Evolutionary conservation across 2,888 invertebrate species (phyloP).

Genomic region (Lysandra bellargus): DNA sequence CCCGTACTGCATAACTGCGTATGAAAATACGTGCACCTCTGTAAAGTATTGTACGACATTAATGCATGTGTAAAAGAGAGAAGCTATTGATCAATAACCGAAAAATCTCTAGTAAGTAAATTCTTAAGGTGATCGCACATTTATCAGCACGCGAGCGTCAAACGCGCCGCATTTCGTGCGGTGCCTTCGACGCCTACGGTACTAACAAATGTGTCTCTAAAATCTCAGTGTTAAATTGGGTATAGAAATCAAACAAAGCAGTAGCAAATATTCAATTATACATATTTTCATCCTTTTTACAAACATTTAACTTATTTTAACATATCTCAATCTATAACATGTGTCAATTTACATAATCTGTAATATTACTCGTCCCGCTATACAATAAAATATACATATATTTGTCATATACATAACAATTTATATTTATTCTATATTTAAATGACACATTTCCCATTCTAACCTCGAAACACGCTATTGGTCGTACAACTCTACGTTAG

Average conservation of each 20-base stretch:
- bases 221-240: not conserved
- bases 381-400: slow-evolving; percentile 79
- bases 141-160: too few relatives aligned
- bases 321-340: slow-evolving; percentile 77
- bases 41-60: too few relatives aligned
- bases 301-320: slow-evolving; percentile 79
- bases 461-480: slow-evolving; percentile 58
- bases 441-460: slow-evolving; percentile 75
- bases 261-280: slow-evolving; percentile 79
- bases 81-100: too few relatives aligned
- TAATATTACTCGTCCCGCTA: slow-evolving; percentile 76
- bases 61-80: too few relatives aligned
- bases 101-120: too few relatives aligned
- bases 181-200: too few relatives aligned
- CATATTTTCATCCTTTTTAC: slow-evolving; percentile 78
- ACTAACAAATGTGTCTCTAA: too few relatives aligned
- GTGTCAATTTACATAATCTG: slow-evolving; percentile 76
- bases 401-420: slow-evolving; percentile 74
- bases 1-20: too few relatives aligned
- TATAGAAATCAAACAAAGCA: slow-evolving; percentile 61
- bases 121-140: too few relatives aligned
- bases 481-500: slow-evolving; percentile 43
- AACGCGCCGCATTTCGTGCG: too few relatives aligned
- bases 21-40: too few relatives aligned
- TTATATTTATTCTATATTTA: slow-evolving; percentile 67